Conservation (phyloP, 2,888 invertebrate species). For the Idaea straminata region DNA sequence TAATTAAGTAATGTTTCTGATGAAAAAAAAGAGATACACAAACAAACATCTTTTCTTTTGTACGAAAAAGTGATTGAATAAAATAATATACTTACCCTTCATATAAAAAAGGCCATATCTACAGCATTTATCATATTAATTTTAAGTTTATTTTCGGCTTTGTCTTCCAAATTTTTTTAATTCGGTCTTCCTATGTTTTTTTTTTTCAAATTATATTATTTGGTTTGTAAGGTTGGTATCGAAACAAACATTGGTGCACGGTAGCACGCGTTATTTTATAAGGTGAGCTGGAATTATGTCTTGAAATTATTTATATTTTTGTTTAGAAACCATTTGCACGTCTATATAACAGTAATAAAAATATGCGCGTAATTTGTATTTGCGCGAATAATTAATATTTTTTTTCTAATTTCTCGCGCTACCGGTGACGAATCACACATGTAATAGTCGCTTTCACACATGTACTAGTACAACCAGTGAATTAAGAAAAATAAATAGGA, state of each 20-base stretch:
- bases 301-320: constrained; percentile 55
- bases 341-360: not conserved
- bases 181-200: constrained; percentile 9
- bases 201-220: constrained; percentile 4
- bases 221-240: constrained; percentile 26
- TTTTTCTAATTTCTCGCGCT: too few relatives aligned
- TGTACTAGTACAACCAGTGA: too few relatives aligned
- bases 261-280: constrained; percentile 53
- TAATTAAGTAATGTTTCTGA: not conserved
- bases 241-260: constrained; percentile 62
- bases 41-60: not conserved
- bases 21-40: not conserved
- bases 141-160: constrained; percentile 31
- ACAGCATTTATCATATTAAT: not conserved
- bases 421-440: too few relatives aligned
- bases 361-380: too few relatives aligned
- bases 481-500: too few relatives aligned
- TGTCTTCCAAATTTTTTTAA: constrained; percentile 54
- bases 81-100: not conserved
- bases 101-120: not conserved
- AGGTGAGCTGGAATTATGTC: constrained; percentile 76
- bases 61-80: not conserved
- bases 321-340: not conserved
- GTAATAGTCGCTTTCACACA: too few relatives aligned
- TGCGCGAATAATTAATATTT: constrained; percentile 1